Base-by-base conservation (phyloP, 2,888 invertebrate genomes). In the Cyaniris semiargus region DNA sequence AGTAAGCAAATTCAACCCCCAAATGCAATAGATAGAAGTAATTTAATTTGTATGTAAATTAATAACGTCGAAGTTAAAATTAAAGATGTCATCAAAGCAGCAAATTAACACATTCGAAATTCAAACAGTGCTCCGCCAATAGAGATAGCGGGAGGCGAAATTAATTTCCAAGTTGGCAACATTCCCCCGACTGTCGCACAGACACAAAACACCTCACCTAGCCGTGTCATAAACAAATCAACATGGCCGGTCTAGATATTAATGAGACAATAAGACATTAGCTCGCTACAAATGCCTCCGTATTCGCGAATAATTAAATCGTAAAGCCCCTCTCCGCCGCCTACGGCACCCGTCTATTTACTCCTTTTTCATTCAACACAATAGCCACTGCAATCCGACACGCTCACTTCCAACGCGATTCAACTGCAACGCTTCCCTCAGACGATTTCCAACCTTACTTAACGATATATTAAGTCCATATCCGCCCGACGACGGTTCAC, bases 221-320 rank as follows among this genome's bases (percentile, higher is more conserved):
- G 86, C 87, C 88, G 88, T 89, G 90, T 92, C 93, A 92, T 91
- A 93, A 93, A 94, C 94, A 94, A 92, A 92, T 93, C 93, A 93
- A 93, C 91, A 93, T 93, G 93, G 93, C 93, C 88, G 91, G 88
- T 90, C 88, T 88, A 90, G 92, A 93, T 94, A 94, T 93, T 94
- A 94, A 93, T 93, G 93, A 93, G 93, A 94, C 94, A 94, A 94
- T 93, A 91, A 93, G 92, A 91, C 93, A 94, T 94, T 94, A 94
- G 94, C 90, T 88, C 90, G 92, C 90, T 93, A 94, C 94, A 94
- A 94, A 93, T 94, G 93, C 93, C 94, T 92, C 92, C 91, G 93
- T 92, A 93, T 92, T 93, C 91, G 93, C 94, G 90, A 94, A 94
- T 94, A 94, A 94, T 94, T 93, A 94, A 94, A 94, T 94, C 94